A percentile compares a stretch with the other conserved stretches of the same genome.
phyloP scores from a whole-genome alignment of 2,888 invertebrate species.

The Melanostoma scalare region DNA sequence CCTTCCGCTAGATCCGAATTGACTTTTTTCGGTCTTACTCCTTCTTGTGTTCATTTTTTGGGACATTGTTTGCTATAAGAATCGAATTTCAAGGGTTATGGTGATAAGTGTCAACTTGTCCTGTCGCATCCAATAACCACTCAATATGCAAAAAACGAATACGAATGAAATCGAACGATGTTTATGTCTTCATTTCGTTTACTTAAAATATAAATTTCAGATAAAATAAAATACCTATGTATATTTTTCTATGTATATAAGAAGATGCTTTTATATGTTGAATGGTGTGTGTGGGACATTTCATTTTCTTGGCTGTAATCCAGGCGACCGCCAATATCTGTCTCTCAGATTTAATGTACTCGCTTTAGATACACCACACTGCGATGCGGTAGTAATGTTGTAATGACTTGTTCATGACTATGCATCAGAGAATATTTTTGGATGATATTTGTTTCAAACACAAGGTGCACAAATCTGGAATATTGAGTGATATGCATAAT shows the following conservation, averaged over 20 bases:
- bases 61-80: slow-evolving; percentile 27
- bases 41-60: slow-evolving; percentile 38
- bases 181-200: slow-evolving; percentile 27
- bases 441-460: slow-evolving; percentile 1
- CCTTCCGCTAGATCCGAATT: background rate
- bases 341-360: slow-evolving; percentile 68
- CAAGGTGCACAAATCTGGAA: slow-evolving; percentile 1
- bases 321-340: slow-evolving; percentile 70
- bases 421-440: slow-evolving; percentile 54
- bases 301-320: slow-evolving; percentile 61
- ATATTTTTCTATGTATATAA: background rate
- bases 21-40: slow-evolving; percentile 8
- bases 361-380: slow-evolving; percentile 32
- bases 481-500: too few species aligned
- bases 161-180: slow-evolving; percentile 25
- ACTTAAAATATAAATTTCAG: slow-evolving; percentile 46
- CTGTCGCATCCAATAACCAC: background rate
- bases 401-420: slow-evolving; percentile 56
- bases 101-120: slow-evolving; percentile 54
- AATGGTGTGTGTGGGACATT: slow-evolving; percentile 17
- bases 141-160: slow-evolving; percentile 29
- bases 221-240: slow-evolving; percentile 8
- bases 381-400: slow-evolving; percentile 56
- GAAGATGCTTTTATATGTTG: slow-evolving; percentile 1
- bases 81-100: slow-evolving; percentile 42